Evolutionary conservation across 2,797 vertebrate species (phyloP).

Genomic region (Anabas testudineus): DNA sequence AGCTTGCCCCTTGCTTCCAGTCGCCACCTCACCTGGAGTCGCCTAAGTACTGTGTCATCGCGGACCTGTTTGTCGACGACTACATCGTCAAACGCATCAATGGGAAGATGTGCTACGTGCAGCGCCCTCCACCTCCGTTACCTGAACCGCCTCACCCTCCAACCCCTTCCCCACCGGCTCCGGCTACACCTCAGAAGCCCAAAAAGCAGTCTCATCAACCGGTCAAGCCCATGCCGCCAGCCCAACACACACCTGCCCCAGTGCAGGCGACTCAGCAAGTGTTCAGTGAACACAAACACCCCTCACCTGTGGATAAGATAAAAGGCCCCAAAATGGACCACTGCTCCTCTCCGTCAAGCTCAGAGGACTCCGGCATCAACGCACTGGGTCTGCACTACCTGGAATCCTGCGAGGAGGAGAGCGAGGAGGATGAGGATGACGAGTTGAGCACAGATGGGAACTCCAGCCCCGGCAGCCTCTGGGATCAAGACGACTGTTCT

Average conservation of each 20-base stretch:
- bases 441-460: slow-evolving; percentile 83
- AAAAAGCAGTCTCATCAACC: slow-evolving; percentile 46
- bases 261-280: slow-evolving; percentile 57
- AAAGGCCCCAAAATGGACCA: slow-evolving; percentile 92
- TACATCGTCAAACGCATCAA: slow-evolving; percentile 98
- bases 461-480: slow-evolving; percentile 93
- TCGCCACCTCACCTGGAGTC: slow-evolving; percentile 91
- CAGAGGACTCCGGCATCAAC: slow-evolving; percentile 98
- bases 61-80: slow-evolving; percentile 95
- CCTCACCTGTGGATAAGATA: slow-evolving; percentile 80
- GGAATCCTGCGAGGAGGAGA: slow-evolving; percentile 93
- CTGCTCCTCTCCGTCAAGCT: slow-evolving; percentile 96
- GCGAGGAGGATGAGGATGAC: slow-evolving; percentile 82
- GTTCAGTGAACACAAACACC: slow-evolving; percentile 72
- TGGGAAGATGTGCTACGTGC: slow-evolving; percentile 98
- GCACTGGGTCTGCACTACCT: slow-evolving; percentile 92
- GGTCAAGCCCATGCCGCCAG: slow-evolving; percentile 44
- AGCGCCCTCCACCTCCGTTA: slow-evolving; percentile 86
- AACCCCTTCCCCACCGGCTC: slow-evolving; percentile 62
- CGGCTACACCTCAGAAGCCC: slow-evolving; percentile 45
- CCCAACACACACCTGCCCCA: slow-evolving; percentile 39
- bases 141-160: slow-evolving; percentile 73
- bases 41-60: slow-evolving; percentile 93
- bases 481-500: slow-evolving; percentile 93
- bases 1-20: slow-evolving; percentile 92